Percentiles rank a stretch among this genome's conserved stretches.
Conservation (phyloP, 2,888 invertebrate genomes). For the Iphiclides podalirius region DNA sequence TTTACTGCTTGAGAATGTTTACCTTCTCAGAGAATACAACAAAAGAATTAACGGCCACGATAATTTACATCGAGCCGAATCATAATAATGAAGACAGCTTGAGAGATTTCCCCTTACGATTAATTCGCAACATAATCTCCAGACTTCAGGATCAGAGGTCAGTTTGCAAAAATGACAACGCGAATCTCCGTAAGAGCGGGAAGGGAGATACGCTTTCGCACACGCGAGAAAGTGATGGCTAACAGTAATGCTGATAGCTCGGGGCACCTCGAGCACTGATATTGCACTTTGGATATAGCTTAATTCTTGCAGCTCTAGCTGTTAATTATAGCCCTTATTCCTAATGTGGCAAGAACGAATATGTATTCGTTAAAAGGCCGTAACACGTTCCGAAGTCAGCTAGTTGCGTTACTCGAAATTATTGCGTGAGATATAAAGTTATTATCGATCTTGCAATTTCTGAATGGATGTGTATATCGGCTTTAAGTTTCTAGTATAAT, state of each 20-base stretch:
- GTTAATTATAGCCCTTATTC: constrained; percentile 38
- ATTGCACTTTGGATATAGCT: constrained; percentile 51
- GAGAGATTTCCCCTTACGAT: constrained; percentile 42
- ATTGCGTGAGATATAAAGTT: background rate
- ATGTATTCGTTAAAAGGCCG: background rate
- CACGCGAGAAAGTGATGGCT: constrained; percentile 37
- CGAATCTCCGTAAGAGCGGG: constrained; percentile 39
- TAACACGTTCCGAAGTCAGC: background rate
- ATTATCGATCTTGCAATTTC: background rate
- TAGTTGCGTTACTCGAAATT: background rate
- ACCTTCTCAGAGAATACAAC: too few relatives aligned
- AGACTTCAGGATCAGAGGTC: constrained; percentile 65
- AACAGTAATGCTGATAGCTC: constrained; percentile 49
- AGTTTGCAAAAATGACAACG: constrained; percentile 72
- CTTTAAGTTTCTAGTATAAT: background rate
- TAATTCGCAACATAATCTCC: constrained; percentile 63
- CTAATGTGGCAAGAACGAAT: constrained; percentile 22
- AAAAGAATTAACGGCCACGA: background rate
- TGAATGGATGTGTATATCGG: background rate
- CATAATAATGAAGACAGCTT: constrained; percentile 40
- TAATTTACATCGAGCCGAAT: constrained; percentile 30
- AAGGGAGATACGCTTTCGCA: constrained; percentile 27
- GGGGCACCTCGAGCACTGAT: constrained; percentile 61
- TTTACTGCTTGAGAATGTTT: too few relatives aligned
- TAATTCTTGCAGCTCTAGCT: constrained; percentile 39